phyloP scores from a whole-genome alignment of 2,797 vertebrate species.

The Malurus splendens region DNA sequence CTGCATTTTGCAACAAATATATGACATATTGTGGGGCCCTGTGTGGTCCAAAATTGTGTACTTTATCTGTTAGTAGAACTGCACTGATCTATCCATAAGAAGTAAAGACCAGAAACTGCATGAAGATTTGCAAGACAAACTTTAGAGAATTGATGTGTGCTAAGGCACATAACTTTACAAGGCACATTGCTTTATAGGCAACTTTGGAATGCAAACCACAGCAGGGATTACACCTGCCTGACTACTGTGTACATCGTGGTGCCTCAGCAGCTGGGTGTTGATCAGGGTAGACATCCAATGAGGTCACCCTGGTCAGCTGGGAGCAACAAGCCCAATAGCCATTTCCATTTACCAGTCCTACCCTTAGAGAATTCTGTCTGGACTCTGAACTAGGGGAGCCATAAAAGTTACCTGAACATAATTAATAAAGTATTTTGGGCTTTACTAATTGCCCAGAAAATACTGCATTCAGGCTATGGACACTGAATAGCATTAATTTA shows the following conservation, averaged over 20 bases:
- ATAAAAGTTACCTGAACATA: not conserved
- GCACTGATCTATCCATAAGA: not conserved
- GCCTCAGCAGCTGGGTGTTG: not conserved
- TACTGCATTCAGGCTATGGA: not conserved
- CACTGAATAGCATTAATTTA: not conserved
- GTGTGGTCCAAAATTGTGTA: not conserved
- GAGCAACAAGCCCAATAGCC: not conserved
- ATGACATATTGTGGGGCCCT: not conserved
- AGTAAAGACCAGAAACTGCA: not conserved
- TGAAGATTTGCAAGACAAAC: not conserved
- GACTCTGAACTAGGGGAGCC: not conserved
- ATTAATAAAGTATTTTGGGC: not conserved
- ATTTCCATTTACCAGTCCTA: not conserved
- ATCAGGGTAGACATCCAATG: not conserved
- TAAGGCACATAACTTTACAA: not conserved
- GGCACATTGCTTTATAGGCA: not conserved
- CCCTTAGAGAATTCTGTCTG: not conserved
- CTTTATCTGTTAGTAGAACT: not conserved
- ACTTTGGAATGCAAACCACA: not conserved
- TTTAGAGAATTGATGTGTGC: not conserved
- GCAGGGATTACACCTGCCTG: not conserved
- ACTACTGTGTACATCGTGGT: not conserved
- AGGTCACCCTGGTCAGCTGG: not conserved
- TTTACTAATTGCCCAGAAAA: not conserved
- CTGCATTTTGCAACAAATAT: not conserved